Evolutionary conservation across 92 coral and sea anemone genomes (phyloP).

Genomic region (Porites cylindrica): DNA sequence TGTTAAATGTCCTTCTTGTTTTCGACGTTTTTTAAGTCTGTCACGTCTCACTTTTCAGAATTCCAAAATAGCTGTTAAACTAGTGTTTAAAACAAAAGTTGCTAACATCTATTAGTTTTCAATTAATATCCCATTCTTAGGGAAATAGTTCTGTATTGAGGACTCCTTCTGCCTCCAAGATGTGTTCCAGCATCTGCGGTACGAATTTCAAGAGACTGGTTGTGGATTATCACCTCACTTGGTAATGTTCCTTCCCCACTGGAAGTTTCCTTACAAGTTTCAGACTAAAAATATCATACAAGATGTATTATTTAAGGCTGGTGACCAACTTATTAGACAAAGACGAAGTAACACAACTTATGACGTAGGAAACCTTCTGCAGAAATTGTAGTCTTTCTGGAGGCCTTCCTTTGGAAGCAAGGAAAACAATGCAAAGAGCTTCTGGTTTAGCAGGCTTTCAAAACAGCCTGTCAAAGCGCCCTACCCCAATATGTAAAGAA

Average conservation of each 20-base stretch:
- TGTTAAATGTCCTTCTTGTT: neutral
- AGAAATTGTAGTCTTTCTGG: neutral
- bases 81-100: neutral
- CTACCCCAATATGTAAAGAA: neutral
- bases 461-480: neutral
- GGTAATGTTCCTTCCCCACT: slow-evolving; percentile 4
- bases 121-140: neutral
- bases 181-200: neutral
- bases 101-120: neutral
- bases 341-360: neutral
- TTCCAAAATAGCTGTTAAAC: neutral
- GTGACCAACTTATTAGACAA: neutral
- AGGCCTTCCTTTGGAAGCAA: neutral
- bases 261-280: slow-evolving; percentile 17
- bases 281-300: slow-evolving; percentile 31
- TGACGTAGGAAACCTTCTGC: neutral
- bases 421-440: neutral
- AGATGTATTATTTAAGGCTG: neutral
- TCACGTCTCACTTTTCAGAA: neutral
- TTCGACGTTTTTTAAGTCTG: neutral
- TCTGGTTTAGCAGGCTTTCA: neutral
- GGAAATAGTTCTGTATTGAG: neutral
- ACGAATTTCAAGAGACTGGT: neutral
- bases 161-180: neutral
- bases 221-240: neutral